phyloP scores from a whole-genome alignment of 2,797 vertebrate species.

The Oreortyx pictus region DNA sequence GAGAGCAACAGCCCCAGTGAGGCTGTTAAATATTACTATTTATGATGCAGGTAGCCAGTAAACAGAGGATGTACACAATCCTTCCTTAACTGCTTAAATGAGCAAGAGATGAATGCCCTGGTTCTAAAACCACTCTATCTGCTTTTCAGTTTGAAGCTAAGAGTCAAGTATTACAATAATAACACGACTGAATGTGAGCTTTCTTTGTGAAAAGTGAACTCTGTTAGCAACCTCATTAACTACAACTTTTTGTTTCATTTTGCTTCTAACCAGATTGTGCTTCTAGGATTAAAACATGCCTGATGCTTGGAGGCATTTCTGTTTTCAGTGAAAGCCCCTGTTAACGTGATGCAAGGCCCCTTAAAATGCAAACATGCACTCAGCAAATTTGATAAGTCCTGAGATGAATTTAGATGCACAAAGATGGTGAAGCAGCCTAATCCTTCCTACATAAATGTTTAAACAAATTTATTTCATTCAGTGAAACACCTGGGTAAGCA shows the following conservation, averaged over 20 bases:
- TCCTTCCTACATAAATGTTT: constrained; percentile 55
- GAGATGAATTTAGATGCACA: constrained; percentile 64
- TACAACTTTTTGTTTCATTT: background rate
- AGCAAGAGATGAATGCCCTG: background rate
- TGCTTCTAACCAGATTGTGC: background rate
- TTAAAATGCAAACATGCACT: constrained; percentile 48
- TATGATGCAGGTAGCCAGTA: background rate
- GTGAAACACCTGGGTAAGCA: constrained; percentile 54
- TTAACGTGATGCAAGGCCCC: background rate
- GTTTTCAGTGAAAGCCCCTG: constrained; percentile 3
- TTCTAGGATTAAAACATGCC: background rate
- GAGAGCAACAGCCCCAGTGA: background rate
- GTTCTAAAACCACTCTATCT: background rate
- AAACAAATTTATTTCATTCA: constrained; percentile 65
- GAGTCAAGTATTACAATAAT: background rate
- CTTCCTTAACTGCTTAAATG: background rate
- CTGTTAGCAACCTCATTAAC: background rate
- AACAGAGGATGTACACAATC: background rate
- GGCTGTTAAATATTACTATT: background rate
- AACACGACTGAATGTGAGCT: background rate
- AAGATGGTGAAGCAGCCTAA: constrained; percentile 47
- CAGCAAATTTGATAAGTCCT: constrained; percentile 53
- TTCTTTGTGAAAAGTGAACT: background rate
- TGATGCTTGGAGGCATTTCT: background rate
- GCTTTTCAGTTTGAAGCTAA: background rate